Evolutionary conservation across 2,797 vertebrate genomes (phyloP), one percentile per base, ranked within the genome.

Genomic region (Alfaro cultratus): DNA sequence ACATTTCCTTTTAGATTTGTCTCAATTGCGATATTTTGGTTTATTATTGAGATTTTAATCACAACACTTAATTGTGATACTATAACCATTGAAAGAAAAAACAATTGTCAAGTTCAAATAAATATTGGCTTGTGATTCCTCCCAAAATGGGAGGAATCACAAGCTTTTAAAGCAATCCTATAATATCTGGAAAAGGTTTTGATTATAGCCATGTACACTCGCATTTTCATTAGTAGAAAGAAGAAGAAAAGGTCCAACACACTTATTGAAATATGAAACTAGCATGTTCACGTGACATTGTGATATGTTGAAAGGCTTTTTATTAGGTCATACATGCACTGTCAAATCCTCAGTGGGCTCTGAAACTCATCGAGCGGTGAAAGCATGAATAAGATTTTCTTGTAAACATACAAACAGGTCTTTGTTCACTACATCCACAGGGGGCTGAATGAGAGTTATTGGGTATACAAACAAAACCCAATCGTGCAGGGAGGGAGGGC

Each of bases 391-490:
- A 46, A 7, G n/a, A 77, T 74, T 78, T 85, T 23, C 76, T 76
- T 80, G 73, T 75, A 75, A 67, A 73, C 41, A 80, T 26, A 76
- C 47, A 2, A 67, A 68, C 41, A 74, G 74, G 21, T 55, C 77
- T 88, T 34, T 62, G 73, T 79, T 36, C 71, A 74, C 36, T 74
- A 55, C 72, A 85, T 76, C 49, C 73, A 84, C 41, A 51, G 34
- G 21, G 64, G 79, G 71, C 31, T 75, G 74, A 55, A 83, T 51
- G 74, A 80, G 77, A 73, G 53, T 83, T 86, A 86, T 15, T 85
- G 73, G 79, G 80, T 74, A 74, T 82, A 85, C 80, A 88, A 88
- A 90, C 81, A 87, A 87, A 89, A 87, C 71, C 74, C 81, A 86
- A 88, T 68, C 47, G 55, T 82, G 78, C 55, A 79, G 68, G 77